phyloP scores from a whole-genome alignment of 2,888 invertebrate genomes.

The Phania funesta region DNA sequence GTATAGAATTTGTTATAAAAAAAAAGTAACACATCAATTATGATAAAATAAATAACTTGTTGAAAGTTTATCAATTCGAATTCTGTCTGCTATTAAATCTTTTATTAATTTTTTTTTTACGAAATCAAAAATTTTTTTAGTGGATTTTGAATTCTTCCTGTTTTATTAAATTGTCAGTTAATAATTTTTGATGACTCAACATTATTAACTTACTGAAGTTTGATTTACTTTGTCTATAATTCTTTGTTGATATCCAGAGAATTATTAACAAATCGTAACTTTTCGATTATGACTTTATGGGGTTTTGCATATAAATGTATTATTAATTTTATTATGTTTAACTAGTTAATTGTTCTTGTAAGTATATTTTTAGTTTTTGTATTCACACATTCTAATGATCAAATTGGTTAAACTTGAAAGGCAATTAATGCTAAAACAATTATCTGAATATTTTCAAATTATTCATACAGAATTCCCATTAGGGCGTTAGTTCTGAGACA shows the following conservation, averaged over 20 bases:
- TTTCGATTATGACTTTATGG: background rate
- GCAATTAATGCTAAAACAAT: too few species aligned
- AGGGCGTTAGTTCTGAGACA: too few species aligned
- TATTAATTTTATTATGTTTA: too few species aligned
- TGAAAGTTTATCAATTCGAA: constrained; percentile 48
- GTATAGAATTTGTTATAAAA: background rate
- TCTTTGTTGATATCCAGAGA: background rate
- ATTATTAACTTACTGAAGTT: constrained; percentile 46
- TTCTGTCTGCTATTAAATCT: background rate
- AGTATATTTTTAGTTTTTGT: too few species aligned
- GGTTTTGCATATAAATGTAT: too few species aligned
- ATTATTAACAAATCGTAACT: background rate
- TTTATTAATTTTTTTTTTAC: constrained; percentile 40
- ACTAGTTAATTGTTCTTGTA: too few species aligned
- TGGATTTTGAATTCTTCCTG: background rate
- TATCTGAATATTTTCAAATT: too few species aligned
- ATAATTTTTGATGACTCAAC: constrained; percentile 62
- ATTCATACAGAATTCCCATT: too few species aligned
- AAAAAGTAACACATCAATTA: background rate
- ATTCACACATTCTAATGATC: too few species aligned
- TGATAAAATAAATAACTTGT: constrained; percentile 34
- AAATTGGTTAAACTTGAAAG: too few species aligned
- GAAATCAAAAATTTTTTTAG: constrained; percentile 15
- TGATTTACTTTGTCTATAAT: constrained; percentile 33
- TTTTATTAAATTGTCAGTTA: constrained; percentile 36